Base-by-base conservation (phyloP, 2,113 vertebrate species). In the Ameiurus melas region DNA sequence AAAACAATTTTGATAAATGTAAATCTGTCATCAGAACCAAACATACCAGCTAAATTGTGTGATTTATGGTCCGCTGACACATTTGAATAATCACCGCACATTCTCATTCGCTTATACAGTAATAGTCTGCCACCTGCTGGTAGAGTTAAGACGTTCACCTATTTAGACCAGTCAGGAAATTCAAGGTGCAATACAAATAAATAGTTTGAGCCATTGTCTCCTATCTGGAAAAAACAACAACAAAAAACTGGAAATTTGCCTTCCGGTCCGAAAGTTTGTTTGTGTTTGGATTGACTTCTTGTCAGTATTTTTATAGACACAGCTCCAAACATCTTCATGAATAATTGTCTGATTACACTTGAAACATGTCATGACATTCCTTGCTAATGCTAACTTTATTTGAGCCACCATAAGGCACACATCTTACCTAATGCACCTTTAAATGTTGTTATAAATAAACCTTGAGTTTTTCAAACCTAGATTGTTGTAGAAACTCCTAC, bases 81-180 rank as follows among this genome's bases (percentile, higher is more conserved):
- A 57, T 73, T 36, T 27, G 22, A 53, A 33, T 71, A 85, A 58
- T 58, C 4, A 14, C 83, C 1, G 19, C 39, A 68, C 64, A 10
- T 70, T 25, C 66, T 22, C 3, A 60, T 17, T 71, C n/a, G 1
- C 6, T 79, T 36, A 36, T 30, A 43, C 68, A 43, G 58, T 55
- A 70, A 85, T 19, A 58, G 30, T 16, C 1, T 58, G 87, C 73
- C 87, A 68, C 27, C 87, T 85, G 60, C 83, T 85, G 87, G 82
- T 47, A 36, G 43, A 62, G 51, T 84, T 12, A 66, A 16, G 4
- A 43, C 30, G 2, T 68, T 33, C 13, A 33, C 27, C 19, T 14
- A 6, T 19, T 83, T 30, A 53, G 4, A 55, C 12, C 10, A 27
- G 5, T 10, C 4, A 3, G 73, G 14, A 78, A n/a, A 78, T 43